These are phyloP conservation scores for Achroia grisella DNA, from an alignment of 1,140 invertebrate species.

Conservation along the genomic window DNA sequence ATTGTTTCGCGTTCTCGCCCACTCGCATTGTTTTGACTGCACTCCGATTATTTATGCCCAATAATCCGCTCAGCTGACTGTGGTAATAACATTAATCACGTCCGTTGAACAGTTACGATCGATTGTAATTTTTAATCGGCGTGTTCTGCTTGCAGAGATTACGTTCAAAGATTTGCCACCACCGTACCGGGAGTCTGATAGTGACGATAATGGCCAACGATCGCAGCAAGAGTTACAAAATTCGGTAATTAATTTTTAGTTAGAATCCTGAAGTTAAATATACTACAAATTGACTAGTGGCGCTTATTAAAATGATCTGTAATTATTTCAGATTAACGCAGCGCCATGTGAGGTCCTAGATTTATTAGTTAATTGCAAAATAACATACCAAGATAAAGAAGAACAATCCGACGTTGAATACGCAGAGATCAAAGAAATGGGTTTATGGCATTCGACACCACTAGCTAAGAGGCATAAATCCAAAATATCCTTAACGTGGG, in stretches of 20 bases:
- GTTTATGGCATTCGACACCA: slow-evolving; percentile 66
- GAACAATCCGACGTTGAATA: slow-evolving; percentile 46
- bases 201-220: slow-evolving; percentile 6
- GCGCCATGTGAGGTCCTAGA: slow-evolving; percentile 48
- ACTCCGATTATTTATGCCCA: slow-evolving; percentile 35
- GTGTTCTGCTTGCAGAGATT: slow-evolving; percentile 32
- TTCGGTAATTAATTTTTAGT: slow-evolving; percentile 1
- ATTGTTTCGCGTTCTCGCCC: slow-evolving; percentile 23
- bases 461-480: slow-evolving; percentile 73
- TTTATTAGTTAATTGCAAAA: slow-evolving; percentile 52
- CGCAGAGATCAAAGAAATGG: slow-evolving; percentile 62
- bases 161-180: slow-evolving; percentile 50
- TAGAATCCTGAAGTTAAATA: neutral
- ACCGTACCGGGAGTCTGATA: slow-evolving; percentile 46
- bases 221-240: slow-evolving; percentile 1
- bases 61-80: slow-evolving; percentile 39
- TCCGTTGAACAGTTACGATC: slow-evolving; percentile 17
- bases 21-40: slow-evolving; percentile 28
- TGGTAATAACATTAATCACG: slow-evolving; percentile 36
- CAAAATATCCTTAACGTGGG: slow-evolving; percentile 82
- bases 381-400: slow-evolving; percentile 20
- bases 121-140: slow-evolving; percentile 19
- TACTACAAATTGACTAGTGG: neutral
- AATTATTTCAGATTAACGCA: slow-evolving; percentile 20
- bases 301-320: neutral